Conservation (phyloP, 2,888 invertebrate genomes). For the Melipona beecheii region DNA sequence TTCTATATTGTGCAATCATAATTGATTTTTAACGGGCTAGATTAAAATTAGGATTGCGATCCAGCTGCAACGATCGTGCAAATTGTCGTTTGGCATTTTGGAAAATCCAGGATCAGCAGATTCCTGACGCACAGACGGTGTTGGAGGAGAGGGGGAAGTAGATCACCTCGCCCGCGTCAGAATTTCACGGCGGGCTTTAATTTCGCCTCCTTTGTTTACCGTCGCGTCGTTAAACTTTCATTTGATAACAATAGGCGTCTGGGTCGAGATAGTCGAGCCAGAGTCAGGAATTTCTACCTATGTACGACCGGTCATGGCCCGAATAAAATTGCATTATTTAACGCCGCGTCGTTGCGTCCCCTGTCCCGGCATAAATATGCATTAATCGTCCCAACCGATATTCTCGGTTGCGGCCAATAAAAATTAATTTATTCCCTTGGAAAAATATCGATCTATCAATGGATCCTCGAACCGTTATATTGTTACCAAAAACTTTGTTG, state of each 20-base stretch:
- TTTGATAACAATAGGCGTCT: slow-evolving; percentile 49
- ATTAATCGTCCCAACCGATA: slow-evolving; percentile 50
- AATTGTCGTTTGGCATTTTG: not conserved
- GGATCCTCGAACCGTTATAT: not conserved
- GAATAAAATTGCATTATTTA: slow-evolving; percentile 62
- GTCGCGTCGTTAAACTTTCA: slow-evolving; percentile 60
- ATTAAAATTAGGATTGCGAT: too few relatives aligned
- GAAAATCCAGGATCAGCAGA: not conserved
- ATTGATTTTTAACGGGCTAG: too few relatives aligned
- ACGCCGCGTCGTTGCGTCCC: slow-evolving; percentile 21
- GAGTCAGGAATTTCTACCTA: slow-evolving; percentile 42
- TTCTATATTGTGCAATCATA: too few relatives aligned
- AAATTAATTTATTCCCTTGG: slow-evolving; percentile 38
- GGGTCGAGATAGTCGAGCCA: slow-evolving; percentile 15
- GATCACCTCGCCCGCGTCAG: slow-evolving; percentile 43
- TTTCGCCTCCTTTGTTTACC: slow-evolving; percentile 47
- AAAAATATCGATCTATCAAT: not conserved
- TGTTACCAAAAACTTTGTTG: not conserved
- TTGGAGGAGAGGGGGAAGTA: not conserved
- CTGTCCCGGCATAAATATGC: slow-evolving; percentile 31
- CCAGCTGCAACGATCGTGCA: not conserved
- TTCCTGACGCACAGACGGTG: not conserved
- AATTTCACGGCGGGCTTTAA: slow-evolving; percentile 53
- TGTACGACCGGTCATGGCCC: slow-evolving; percentile 33
- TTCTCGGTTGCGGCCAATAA: slow-evolving; percentile 2